Percentiles rank a stretch among this genome's conserved stretches.
Evolutionary conservation across 2,888 invertebrate species (phyloP).

Genomic region (Colletes collaris): DNA sequence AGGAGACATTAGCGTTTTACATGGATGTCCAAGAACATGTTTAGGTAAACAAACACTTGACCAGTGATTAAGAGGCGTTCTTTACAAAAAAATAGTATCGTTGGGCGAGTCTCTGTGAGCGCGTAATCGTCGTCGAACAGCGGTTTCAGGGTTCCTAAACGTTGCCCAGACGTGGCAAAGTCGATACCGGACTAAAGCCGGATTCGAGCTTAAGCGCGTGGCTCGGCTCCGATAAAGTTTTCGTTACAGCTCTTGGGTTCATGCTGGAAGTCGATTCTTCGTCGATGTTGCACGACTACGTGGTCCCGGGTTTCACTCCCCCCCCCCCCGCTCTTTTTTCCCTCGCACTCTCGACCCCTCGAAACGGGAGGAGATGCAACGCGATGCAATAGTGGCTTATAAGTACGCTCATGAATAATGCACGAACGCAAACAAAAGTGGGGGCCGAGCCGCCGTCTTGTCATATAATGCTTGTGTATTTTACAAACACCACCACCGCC

Average conservation of each 20-base stretch:
- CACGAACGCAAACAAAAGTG: conserved; percentile 77
- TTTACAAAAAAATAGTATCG: conserved; percentile 27
- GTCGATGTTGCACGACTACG: conserved; percentile 27
- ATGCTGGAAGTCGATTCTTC: conserved; percentile 64
- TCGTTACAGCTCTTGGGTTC: conserved; percentile 56
- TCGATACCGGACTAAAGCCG: conserved; percentile 64
- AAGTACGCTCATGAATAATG: conserved; percentile 81
- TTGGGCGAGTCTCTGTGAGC: conserved; percentile 33
- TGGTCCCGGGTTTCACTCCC: background rate
- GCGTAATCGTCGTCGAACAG: conserved; percentile 50
- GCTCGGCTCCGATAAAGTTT: conserved; percentile 67
- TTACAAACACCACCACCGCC: conserved; percentile 66
- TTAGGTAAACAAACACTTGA: background rate
- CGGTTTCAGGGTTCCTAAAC: conserved; percentile 53
- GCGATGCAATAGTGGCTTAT: conserved; percentile 76
- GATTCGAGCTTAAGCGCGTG: conserved; percentile 65
- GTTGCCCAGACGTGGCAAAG: conserved; percentile 49
- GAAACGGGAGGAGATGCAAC: conserved; percentile 58
- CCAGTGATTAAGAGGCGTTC: conserved; percentile 6
- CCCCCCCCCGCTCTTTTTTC: background rate
- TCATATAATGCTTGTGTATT: conserved; percentile 73
- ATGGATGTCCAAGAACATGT: too few species aligned
- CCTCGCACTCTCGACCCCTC: background rate
- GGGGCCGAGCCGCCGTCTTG: conserved; percentile 65
- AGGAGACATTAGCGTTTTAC: too few species aligned